Evolutionary conservation across 2,888 invertebrate species (phyloP).

Genomic region (Gibbula magus): DNA sequence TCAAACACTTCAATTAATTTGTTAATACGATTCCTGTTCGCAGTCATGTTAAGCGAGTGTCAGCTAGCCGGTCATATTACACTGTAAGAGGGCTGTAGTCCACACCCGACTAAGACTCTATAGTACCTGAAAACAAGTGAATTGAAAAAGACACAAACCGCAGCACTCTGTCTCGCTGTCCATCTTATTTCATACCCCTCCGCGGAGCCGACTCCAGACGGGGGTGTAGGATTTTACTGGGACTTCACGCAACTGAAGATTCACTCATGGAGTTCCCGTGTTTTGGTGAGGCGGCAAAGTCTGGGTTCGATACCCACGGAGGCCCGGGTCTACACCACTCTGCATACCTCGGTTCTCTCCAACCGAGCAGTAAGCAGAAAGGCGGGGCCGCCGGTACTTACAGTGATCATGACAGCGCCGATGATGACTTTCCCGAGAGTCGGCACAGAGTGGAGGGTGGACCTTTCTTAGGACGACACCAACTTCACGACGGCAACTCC

Average conservation of each 20-base stretch:
- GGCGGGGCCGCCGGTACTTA: neutral
- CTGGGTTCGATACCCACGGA: neutral
- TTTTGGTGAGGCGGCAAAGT: neutral
- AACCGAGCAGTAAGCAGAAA: neutral
- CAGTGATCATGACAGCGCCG: slow-evolving; percentile 17
- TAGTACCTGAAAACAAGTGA: neutral
- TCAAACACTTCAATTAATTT: slow-evolving; percentile 63
- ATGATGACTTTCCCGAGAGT: slow-evolving; percentile 14
- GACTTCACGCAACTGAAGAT: neutral
- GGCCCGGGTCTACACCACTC: neutral
- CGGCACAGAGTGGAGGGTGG: neutral
- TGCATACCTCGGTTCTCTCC: neutral
- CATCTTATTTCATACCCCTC: neutral
- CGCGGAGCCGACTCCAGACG: neutral
- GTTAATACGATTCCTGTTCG: slow-evolving; percentile 54
- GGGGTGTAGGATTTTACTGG: slow-evolving; percentile 2
- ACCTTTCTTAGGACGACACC: slow-evolving; percentile 21
- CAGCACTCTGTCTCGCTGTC: neutral
- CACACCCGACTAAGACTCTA: neutral
- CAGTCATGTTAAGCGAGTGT: slow-evolving; percentile 27
- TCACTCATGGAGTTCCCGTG: slow-evolving; percentile 7
- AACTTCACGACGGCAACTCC: slow-evolving; percentile 21
- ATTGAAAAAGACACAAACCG: neutral
- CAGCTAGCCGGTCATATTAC: neutral
- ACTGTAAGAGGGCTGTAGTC: neutral